These are phyloP conservation scores for Dendrolimus houi DNA, from an alignment of 2,888 invertebrate species.

Conservation along the genomic window DNA sequence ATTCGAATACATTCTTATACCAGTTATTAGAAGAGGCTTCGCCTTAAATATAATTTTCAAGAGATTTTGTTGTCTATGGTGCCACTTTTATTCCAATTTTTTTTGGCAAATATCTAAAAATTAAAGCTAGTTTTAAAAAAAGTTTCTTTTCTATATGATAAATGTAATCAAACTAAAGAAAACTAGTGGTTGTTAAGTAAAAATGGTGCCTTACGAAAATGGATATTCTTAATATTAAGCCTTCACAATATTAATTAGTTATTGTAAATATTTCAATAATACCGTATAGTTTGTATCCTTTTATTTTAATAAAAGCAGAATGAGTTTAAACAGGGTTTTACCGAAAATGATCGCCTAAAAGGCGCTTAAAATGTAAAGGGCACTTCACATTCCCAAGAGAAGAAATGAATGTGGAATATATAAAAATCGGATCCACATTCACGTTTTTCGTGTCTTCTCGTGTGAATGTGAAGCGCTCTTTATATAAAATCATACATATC, in stretches of 20 bases:
- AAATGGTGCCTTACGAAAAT: conserved; percentile 32
- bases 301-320: conserved; percentile 1
- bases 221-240: neutral
- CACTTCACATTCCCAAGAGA: too few species aligned
- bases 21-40: conserved; percentile 36
- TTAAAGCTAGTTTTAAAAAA: too few species aligned
- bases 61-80: conserved; percentile 17
- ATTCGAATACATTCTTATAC: conserved; percentile 35
- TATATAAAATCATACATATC: too few species aligned
- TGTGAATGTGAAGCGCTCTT: too few species aligned
- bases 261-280: conserved; percentile 4
- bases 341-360: too few species aligned
- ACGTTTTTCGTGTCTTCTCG: too few species aligned
- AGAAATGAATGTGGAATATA: too few species aligned
- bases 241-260: conserved; percentile 1
- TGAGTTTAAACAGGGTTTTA: too few species aligned
- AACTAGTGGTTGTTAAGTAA: neutral
- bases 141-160: too few species aligned
- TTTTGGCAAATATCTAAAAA: conserved; percentile 10
- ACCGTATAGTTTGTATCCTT: conserved; percentile 1
- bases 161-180: too few species aligned
- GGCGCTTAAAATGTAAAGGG: too few species aligned
- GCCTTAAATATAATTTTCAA: conserved; percentile 17
- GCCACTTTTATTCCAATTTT: conserved; percentile 27
- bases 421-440: too few species aligned